Base-by-base conservation (phyloP, 2,113 vertebrate species). In the Isichthys henryi region DNA sequence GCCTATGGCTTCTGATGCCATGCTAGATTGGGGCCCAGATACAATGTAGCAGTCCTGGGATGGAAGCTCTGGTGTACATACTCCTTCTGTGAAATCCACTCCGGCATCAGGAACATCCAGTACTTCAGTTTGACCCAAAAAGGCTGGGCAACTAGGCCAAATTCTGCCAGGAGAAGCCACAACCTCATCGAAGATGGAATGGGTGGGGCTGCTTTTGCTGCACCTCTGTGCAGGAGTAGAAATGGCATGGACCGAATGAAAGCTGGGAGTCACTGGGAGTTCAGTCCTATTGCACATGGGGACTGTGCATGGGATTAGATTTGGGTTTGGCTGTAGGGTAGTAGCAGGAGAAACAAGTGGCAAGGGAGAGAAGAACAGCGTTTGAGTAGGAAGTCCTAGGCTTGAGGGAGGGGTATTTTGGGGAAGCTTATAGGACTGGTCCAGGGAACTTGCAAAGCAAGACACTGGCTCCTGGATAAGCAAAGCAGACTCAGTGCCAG, bases 381-480 rank as follows among this genome's bases (percentile, higher is more conserved):
- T 27, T 35, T 53, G n/a, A 27, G 85, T 9, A 31, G 31, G 27
- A 23, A 43, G 15, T 8, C 9, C 53, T 46, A 19, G 35, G 53
- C 3, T 56, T 21, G 35, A 62, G 49, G 53, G 35, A 31, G 5
- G 19, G 21, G 3, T 23, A 48, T 27, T 45, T 35, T 80, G n/a
- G 39, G 58, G 62, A 2, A 90, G 85, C 80, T 89, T 91, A 88
- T 91, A 90, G 66, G 95, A 91, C 23, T 92, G 86, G 1, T 89
- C 70, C 2, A 95, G 92, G 0, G 92, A 93, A 19, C 56, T 85
- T 85, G 77, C 91, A 56, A 91, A 90, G 1, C 48, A 23, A 87
- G 62, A 92, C 56, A 93, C 92, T n/a, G 31, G 87, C 15, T 93
- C 92, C 43, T 52, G 91, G 52, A 86, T 35, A 46, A 70, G 27